phyloP scores from a whole-genome alignment of 2,797 vertebrate genomes.

The Rousettus madagascariensis region DNA sequence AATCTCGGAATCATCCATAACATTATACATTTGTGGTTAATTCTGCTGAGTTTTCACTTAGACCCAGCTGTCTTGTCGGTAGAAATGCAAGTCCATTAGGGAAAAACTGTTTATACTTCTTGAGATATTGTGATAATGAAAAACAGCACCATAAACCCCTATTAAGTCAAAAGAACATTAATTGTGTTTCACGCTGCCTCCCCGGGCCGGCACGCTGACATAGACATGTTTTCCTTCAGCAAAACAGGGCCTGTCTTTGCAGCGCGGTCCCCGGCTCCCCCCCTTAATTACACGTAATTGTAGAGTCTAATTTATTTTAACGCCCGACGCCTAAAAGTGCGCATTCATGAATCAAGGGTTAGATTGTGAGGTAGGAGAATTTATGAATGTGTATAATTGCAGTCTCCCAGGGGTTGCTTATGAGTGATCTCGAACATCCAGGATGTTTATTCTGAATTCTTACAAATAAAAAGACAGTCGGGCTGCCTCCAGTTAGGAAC shows the following conservation, averaged over 20 bases:
- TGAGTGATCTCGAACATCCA: background rate
- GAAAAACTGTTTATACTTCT: constrained; percentile 61
- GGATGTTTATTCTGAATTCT: constrained; percentile 51
- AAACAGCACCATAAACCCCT: constrained; percentile 52
- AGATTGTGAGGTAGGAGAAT: constrained; percentile 64
- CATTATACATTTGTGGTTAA: constrained; percentile 15
- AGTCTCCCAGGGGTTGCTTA: constrained; percentile 51
- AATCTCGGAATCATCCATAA: constrained; percentile 31
- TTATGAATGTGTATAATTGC: constrained; percentile 69
- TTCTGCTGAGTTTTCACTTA: constrained; percentile 51
- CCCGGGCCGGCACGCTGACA: background rate
- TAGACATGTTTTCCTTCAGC: background rate
- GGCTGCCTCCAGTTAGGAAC: background rate
- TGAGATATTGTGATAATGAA: constrained; percentile 68
- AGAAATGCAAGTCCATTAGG: constrained; percentile 1
- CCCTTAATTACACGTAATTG: constrained; percentile 71
- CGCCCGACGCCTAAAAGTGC: constrained; percentile 66
- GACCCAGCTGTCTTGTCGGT: constrained; percentile 31
- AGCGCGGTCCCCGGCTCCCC: background rate
- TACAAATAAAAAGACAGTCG: constrained; percentile 10
- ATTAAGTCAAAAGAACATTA: constrained; percentile 63
- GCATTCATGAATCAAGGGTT: constrained; percentile 70
- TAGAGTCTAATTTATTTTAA: constrained; percentile 76
- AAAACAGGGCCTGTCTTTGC: constrained; percentile 47
- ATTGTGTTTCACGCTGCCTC: constrained; percentile 50